Percentiles rank a stretch among this genome's conserved stretches.
Conservation (phyloP, 2,797 vertebrate genomes). For the Knipowitschia caucasica region DNA sequence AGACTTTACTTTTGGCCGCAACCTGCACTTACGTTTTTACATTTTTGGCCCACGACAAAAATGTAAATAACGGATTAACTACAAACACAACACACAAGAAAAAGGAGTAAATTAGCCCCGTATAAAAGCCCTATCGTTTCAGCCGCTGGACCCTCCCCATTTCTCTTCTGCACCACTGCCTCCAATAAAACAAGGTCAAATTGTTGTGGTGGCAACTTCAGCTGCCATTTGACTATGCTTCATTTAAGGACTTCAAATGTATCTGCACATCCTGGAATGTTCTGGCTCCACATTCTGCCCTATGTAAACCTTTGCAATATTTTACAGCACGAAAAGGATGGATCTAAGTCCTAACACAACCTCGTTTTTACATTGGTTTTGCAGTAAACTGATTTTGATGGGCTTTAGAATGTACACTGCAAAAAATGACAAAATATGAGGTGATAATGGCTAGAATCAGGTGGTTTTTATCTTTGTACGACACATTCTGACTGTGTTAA, state of each 20-base stretch:
- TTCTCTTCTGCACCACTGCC: slow-evolving; percentile 70
- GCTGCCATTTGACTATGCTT: slow-evolving; percentile 71
- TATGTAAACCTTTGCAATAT: not conserved
- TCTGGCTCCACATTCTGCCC: not conserved
- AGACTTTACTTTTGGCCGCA: too few species aligned
- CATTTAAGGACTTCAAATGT: slow-evolving; percentile 78
- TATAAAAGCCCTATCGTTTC: slow-evolving; percentile 15
- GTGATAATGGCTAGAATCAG: too few species aligned
- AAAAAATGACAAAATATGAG: too few species aligned
- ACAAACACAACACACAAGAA: slow-evolving; percentile 24
- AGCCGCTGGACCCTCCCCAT: slow-evolving; percentile 69
- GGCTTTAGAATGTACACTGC: too few species aligned
- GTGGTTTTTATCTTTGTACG: too few species aligned
- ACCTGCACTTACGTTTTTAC: too few species aligned
- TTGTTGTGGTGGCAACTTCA: slow-evolving; percentile 72
- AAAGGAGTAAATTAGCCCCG: slow-evolving; percentile 3
- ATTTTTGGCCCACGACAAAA: too few species aligned
- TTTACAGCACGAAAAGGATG: not conserved
- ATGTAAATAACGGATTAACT: too few species aligned
- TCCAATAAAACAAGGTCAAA: slow-evolving; percentile 80
- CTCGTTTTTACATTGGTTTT: too few species aligned
- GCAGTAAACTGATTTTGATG: too few species aligned
- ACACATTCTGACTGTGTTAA: too few species aligned
- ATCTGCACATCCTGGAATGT: slow-evolving; percentile 57
- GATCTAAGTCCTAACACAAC: not conserved